phyloP scores from a whole-genome alignment of 2,888 invertebrate species.

The Caenorhabditis sulstoni region DNA sequence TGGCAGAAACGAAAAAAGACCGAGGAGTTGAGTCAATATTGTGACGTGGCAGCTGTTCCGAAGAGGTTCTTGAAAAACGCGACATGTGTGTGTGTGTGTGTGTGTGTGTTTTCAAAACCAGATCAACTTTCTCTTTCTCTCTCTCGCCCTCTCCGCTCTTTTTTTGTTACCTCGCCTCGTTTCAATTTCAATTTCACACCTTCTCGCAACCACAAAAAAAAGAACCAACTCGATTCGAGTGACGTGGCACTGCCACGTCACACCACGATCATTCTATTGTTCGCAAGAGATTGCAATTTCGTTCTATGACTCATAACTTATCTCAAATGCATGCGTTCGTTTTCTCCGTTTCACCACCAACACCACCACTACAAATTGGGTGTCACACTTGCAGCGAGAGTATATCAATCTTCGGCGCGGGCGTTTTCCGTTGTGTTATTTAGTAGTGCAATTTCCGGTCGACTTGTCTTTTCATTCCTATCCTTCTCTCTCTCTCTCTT shows the following conservation, averaged over 20 bases:
- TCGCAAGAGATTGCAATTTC: no score
- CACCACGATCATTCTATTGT: neutral
- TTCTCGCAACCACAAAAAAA: neutral
- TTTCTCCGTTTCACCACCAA: conserved; percentile 1
- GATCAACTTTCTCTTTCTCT: conserved; percentile 30
- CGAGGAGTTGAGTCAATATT: conserved; percentile 2
- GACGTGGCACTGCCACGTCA: no score
- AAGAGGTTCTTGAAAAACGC: conserved; percentile 16
- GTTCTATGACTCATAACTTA: conserved; percentile 27
- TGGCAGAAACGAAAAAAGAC: no score
- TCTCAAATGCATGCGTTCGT: conserved; percentile 35
- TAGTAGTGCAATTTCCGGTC: conserved; percentile 19
- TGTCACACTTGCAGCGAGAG: no score
- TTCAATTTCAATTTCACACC: conserved; percentile 4
- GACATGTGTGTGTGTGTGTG: neutral
- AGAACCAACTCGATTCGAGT: no score
- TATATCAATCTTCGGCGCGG: no score
- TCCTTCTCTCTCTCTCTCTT: neutral
- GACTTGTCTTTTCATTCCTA: conserved; percentile 11
- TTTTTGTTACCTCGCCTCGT: neutral
- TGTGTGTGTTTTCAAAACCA: conserved; percentile 30
- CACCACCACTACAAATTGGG: no score
- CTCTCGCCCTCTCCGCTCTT: conserved; percentile 15
- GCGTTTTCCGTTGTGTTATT: conserved; percentile 1
- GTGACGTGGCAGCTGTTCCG: conserved; percentile 3